phyloP scores from a whole-genome alignment of 1,140 invertebrate genomes.

The Dufourea novaeangliae region DNA sequence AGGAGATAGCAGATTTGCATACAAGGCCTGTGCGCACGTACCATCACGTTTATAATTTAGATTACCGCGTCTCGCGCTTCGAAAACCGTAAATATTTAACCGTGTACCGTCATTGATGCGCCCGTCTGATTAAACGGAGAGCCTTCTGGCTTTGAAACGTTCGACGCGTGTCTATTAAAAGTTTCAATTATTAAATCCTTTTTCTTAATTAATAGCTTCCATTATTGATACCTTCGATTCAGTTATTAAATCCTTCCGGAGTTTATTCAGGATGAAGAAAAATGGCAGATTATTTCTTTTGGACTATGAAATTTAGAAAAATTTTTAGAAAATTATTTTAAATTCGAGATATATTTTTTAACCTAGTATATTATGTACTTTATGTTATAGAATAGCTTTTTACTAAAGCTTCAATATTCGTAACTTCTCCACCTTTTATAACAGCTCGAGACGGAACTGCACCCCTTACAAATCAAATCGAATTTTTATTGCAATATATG shows the following conservation, averaged over 20 bases:
- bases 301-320: not conserved
- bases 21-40: not conserved
- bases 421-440: too few relatives aligned
- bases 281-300: not conserved
- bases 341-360: too few relatives aligned
- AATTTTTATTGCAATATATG: not conserved
- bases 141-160: not conserved
- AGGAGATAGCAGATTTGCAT: not conserved
- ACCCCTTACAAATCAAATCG: not conserved
- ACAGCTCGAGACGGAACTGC: too few relatives aligned
- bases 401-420: too few relatives aligned
- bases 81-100: conserved; percentile 18
- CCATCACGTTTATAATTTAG: conserved; percentile 25
- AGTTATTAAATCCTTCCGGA: too few relatives aligned
- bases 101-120: not conserved
- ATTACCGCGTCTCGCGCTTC: not conserved
- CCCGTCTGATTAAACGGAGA: not conserved
- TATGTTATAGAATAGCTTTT: too few relatives aligned
- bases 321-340: not conserved
- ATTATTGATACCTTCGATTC: too few relatives aligned
- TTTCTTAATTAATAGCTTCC: too few relatives aligned
- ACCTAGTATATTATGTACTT: too few relatives aligned
- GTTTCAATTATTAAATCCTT: too few relatives aligned
- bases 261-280: too few relatives aligned
- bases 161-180: too few relatives aligned